Evolutionary conservation across 2,888 invertebrate species (phyloP), one percentile per base, ranked within the genome.

Genomic region (Eugnorisma glareosa): DNA sequence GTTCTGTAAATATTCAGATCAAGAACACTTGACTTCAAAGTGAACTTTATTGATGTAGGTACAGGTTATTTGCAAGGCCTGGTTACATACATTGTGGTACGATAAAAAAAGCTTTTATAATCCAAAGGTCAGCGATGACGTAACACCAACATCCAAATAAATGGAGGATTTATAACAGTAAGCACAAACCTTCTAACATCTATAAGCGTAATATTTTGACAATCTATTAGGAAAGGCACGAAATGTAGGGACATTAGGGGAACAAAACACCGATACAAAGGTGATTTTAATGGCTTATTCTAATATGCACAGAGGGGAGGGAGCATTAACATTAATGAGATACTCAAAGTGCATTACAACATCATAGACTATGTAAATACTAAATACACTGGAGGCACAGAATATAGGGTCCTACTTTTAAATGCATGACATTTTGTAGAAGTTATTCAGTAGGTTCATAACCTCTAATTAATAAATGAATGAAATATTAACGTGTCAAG

Each of bases 271-370:
- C 67, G 61, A 86, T 68, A 86, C 76, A 81, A 86, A 84, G 78
- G 73, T 80, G 86, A 87, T 81, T 81, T 68, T 82, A 85, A 85
- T 86, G 85, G 77, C 82, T 54, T 82, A 77, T 83, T 82, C 72
- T 85, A 83, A 82, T 81, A 88, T 84, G 77, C 69, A 81, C 70
- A 72, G 71, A 77, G 75, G 75, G 68, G 48, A 43, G 68, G 75
- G 73, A 40, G 37, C 63, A 79, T 88, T 77, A 87, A 79, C 64
- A 84, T 87, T 82, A 86, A 88, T 82, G 77, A 83, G 82, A 81
- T 84, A 89, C 84, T 87, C 88, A 90, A 92, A 91, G 89, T 90
- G 85, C 89, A 90, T 90, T 88, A 91, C 91, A 90, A 92, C 91
- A 92, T 91, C 92, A 90, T 84, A 87, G 82, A 89, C 88, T 82